phyloP scores from a whole-genome alignment of 2,797 vertebrate species.

The Masticophis lateralis region DNA sequence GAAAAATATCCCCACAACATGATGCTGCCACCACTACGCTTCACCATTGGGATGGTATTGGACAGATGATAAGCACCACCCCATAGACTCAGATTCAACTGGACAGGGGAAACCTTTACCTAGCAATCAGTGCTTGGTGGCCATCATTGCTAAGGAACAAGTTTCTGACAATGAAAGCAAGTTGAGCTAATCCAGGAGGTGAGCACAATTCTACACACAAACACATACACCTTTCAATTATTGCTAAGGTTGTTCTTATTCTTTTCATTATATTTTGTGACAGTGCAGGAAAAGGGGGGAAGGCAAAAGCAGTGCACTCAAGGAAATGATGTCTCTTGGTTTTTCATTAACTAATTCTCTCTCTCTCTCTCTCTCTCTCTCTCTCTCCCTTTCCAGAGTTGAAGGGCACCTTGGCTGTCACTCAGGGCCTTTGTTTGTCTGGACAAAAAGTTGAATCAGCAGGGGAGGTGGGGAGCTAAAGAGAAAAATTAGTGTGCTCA shows the following conservation, averaged over 20 bases:
- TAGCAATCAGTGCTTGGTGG: background rate
- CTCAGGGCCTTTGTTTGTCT: background rate
- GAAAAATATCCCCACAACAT: background rate
- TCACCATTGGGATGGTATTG: background rate
- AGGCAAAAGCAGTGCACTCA: background rate
- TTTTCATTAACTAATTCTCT: constrained; percentile 11
- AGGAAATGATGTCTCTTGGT: background rate
- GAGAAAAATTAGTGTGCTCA: constrained; percentile 6
- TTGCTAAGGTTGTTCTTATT: background rate
- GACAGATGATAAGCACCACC: background rate
- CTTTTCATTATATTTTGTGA: background rate
- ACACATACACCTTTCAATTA: background rate
- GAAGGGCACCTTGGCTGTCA: constrained; percentile 22
- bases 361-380: background rate
- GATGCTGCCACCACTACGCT: background rate
- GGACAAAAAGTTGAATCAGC: background rate
- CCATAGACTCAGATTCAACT: background rate
- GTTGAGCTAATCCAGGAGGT: background rate
- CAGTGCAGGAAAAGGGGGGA: background rate
- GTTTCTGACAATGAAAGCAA: background rate
- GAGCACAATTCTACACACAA: background rate
- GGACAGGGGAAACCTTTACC: background rate
- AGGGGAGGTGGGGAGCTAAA: background rate
- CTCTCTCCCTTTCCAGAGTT: background rate
- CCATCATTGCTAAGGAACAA: background rate